Conservation (phyloP, 2,113 vertebrate species). For the Triplophysa dalaica region DNA sequence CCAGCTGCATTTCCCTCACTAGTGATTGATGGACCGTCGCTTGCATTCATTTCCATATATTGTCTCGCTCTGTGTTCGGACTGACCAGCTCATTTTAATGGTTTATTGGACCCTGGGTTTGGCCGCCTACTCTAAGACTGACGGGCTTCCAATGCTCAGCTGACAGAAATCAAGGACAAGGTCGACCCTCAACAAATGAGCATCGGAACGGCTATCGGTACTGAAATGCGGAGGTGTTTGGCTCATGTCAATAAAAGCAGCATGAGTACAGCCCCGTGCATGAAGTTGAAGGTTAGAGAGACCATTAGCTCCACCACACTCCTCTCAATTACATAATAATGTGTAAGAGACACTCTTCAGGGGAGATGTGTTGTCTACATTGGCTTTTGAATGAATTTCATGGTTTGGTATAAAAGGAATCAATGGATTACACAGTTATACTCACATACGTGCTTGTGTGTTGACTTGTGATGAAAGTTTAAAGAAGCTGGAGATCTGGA, state of each 20-base stretch:
- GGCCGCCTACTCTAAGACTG: conserved; percentile 11
- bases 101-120: conserved; percentile 40
- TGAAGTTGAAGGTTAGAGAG: conserved; percentile 18
- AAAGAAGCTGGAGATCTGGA: neutral
- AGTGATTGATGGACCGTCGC: conserved; percentile 41
- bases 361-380: neutral
- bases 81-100: conserved; percentile 38
- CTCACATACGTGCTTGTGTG: neutral
- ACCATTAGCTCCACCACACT: conserved; percentile 3
- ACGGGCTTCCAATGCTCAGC: conserved; percentile 30
- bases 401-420: neutral
- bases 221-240: conserved; percentile 10
- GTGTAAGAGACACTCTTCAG: neutral
- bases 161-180: conserved; percentile 36
- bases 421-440: neutral
- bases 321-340: neutral
- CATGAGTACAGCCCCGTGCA: neutral
- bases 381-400: neutral
- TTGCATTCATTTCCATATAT: conserved; percentile 50
- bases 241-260: conserved; percentile 20
- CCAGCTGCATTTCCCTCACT: conserved; percentile 3
- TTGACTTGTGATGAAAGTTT: neutral
- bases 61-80: conserved; percentile 35
- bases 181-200: conserved; percentile 35
- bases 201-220: conserved; percentile 21